Percentiles rank a stretch among this genome's conserved stretches.
Conservation (phyloP, 2,113 vertebrate species). For the Silurus asotus region DNA sequence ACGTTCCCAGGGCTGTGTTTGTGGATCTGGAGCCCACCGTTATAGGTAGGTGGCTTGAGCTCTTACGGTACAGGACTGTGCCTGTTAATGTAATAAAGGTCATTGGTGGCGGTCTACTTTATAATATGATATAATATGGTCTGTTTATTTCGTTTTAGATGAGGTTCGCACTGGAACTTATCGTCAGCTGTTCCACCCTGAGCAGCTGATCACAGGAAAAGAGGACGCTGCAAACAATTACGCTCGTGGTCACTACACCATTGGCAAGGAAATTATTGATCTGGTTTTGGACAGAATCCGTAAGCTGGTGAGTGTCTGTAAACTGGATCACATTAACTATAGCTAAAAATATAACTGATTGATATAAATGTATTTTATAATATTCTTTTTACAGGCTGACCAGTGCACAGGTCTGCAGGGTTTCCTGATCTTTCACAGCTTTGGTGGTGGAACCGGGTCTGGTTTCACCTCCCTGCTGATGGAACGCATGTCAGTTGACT, state of each 20-base stretch:
- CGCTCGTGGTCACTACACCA: too few species aligned
- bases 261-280: too few species aligned
- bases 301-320: conserved; percentile 67
- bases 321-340: conserved; percentile 61
- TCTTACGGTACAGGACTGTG: neutral
- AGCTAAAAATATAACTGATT: neutral
- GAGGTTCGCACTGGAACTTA: conserved; percentile 80
- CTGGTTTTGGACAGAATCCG: too few species aligned
- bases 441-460: conserved; percentile 69
- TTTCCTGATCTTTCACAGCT: conserved; percentile 61
- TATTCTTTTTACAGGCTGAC: conserved; percentile 52
- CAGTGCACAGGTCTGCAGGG: conserved; percentile 56
- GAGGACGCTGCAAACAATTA: conserved; percentile 71
- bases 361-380: neutral
- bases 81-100: neutral
- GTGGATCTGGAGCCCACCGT: conserved; percentile 74
- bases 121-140: neutral
- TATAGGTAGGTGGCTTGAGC: conserved; percentile 61
- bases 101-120: neutral
- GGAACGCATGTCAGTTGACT: conserved; percentile 89
- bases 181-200: conserved; percentile 65
- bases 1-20: conserved; percentile 75
- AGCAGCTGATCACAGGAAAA: conserved; percentile 69
- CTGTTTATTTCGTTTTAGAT: conserved; percentile 58
- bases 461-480: conserved; percentile 85